phyloP scores from a whole-genome alignment of 1,140 invertebrate genomes.

The Drepana arcuata region DNA sequence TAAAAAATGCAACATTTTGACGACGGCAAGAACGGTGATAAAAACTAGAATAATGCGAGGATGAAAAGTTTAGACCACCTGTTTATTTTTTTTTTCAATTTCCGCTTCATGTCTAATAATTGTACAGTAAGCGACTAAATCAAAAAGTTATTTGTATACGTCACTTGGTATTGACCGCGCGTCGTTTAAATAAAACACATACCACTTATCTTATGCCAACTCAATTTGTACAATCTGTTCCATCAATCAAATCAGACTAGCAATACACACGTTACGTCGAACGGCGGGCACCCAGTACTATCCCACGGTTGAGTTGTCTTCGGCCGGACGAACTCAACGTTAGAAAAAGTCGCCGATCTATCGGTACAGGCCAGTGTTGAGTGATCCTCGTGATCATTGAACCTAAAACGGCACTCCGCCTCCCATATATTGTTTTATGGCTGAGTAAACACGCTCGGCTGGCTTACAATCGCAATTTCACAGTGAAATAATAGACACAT shows the following conservation, averaged over 20 bases:
- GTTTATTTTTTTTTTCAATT: conserved; percentile 10
- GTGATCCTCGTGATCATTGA: conserved; percentile 30
- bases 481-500: conserved; percentile 19
- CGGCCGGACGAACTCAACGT: conserved; percentile 15
- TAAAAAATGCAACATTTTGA: no score
- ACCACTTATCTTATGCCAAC: conserved; percentile 29
- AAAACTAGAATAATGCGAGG: no score
- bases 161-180: conserved; percentile 19
- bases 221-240: conserved; percentile 39
- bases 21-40: no score
- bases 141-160: conserved; percentile 21
- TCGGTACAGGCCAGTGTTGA: conserved; percentile 10
- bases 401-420: conserved; percentile 22
- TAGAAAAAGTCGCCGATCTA: conserved; percentile 26
- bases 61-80: no score
- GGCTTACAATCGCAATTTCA: conserved; percentile 20
- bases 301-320: conserved; percentile 37
- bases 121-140: conserved; percentile 19
- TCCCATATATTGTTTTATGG: conserved; percentile 17
- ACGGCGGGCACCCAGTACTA: conserved; percentile 17
- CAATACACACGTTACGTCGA: conserved; percentile 23
- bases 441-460: conserved; percentile 17
- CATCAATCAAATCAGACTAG: conserved; percentile 42
- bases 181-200: conserved; percentile 22
- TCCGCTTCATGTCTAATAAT: conserved; percentile 23